phyloP scores from a whole-genome alignment of 2,888 invertebrate genomes.

The Drosophila fungiperda region DNA sequence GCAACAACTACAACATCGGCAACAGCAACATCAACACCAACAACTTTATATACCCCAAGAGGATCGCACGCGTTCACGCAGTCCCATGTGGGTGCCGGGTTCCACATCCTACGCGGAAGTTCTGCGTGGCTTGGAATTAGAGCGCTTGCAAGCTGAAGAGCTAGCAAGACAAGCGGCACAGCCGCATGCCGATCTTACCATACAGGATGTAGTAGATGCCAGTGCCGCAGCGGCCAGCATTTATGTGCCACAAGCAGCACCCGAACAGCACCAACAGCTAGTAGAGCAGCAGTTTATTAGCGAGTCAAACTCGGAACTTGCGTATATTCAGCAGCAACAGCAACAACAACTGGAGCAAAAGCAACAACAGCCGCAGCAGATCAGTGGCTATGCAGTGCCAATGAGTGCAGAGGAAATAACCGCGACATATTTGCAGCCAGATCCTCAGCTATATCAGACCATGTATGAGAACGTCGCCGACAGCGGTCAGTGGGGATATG shows the following conservation, averaged over 20 bases:
- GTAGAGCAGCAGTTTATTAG: constrained; percentile 33
- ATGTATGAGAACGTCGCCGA: constrained; percentile 82
- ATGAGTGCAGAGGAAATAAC: constrained; percentile 83
- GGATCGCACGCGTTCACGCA: constrained; percentile 87
- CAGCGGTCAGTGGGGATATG: constrained; percentile 78
- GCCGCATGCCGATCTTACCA: constrained; percentile 58
- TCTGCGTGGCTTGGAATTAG: constrained; percentile 87
- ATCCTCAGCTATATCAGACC: constrained; percentile 78
- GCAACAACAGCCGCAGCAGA: constrained; percentile 19
- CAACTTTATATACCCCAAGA: constrained; percentile 67
- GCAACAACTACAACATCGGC: constrained; percentile 27
- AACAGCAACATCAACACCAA: constrained; percentile 44
- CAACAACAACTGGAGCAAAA: constrained; percentile 23
- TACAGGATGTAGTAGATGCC: constrained; percentile 73
- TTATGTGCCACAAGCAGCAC: constrained; percentile 40
- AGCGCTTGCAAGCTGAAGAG: constrained; percentile 68
- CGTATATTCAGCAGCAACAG: constrained; percentile 40
- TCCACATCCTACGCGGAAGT: constrained; percentile 93
- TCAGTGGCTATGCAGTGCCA: constrained; percentile 60
- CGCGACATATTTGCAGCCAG: constrained; percentile 82
- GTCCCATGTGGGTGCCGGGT: constrained; percentile 91
- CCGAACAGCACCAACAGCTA: constrained; percentile 34
- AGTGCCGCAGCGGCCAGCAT: constrained; percentile 48
- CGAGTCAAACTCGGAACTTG: constrained; percentile 32
- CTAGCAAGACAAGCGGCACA: constrained; percentile 59